Percentiles rank a stretch among this genome's conserved stretches.
Conservation (phyloP, 1,140 invertebrate genomes). For the Aphelinus certus region DNA sequence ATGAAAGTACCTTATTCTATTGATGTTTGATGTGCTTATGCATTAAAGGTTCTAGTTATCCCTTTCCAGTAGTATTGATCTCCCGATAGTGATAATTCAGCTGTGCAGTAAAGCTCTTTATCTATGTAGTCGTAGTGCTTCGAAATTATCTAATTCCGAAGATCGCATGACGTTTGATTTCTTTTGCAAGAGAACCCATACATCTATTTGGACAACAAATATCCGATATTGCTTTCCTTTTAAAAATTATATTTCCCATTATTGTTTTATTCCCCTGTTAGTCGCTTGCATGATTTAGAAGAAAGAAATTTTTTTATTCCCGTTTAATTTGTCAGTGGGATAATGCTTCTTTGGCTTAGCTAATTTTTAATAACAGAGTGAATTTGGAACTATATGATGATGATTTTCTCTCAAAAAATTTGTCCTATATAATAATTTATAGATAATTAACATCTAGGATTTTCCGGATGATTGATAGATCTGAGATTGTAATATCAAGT, state of each 20-base stretch:
- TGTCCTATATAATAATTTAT: too few species aligned
- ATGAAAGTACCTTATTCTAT: neutral
- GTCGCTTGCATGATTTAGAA: conserved; percentile 40
- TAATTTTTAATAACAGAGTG: too few species aligned
- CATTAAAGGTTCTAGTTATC: conserved; percentile 6
- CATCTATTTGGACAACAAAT: conserved; percentile 17
- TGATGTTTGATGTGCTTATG: conserved; percentile 22
- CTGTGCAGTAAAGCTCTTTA: conserved; percentile 20
- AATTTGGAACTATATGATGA: too few species aligned
- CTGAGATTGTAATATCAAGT: too few species aligned
- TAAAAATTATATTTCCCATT: neutral
- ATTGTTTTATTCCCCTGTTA: conserved; percentile 30
- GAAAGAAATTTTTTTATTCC: too few species aligned
- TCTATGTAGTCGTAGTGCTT: conserved; percentile 25
- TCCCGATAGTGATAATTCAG: neutral
- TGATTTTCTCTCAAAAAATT: too few species aligned
- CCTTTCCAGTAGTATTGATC: neutral
- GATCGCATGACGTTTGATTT: conserved; percentile 21
- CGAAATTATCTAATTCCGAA: neutral
- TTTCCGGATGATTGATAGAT: too few species aligned
- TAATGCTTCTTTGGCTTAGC: too few species aligned
- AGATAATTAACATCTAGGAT: too few species aligned
- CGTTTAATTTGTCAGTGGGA: too few species aligned
- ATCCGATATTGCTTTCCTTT: conserved; percentile 7
- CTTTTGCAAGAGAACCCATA: conserved; percentile 11